Evolutionary conservation across 1,140 invertebrate genomes (phyloP).

Genomic region (Calosoma granatense): DNA sequence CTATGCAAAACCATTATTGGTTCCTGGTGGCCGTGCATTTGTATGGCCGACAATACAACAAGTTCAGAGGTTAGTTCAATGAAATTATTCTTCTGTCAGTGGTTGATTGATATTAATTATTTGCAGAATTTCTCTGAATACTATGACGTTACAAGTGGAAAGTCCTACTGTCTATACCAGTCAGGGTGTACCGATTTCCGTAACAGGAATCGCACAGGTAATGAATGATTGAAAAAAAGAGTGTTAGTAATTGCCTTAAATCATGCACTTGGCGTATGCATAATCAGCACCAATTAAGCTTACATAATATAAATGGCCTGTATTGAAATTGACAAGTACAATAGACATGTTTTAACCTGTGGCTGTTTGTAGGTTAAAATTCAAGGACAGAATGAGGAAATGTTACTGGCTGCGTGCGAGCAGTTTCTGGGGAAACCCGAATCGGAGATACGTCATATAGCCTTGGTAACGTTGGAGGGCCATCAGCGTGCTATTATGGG

Average conservation of each 20-base stretch:
- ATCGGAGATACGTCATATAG: conserved; percentile 84
- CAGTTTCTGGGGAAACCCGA: conserved; percentile 92
- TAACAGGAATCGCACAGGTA: conserved; percentile 94
- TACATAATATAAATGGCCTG: no score
- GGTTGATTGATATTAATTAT: conserved; percentile 17
- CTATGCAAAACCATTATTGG: conserved; percentile 79
- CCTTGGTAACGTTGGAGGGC: conserved; percentile 90
- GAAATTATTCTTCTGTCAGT: background rate
- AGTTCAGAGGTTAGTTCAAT: conserved; percentile 71
- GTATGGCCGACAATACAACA: conserved; percentile 92
- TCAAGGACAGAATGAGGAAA: conserved; percentile 94
- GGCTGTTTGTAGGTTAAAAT: conserved; percentile 92
- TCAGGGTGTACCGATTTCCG: conserved; percentile 93
- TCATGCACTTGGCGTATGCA: no score
- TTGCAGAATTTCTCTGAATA: conserved; percentile 84
- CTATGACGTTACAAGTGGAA: conserved; percentile 90
- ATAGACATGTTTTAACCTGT: no score
- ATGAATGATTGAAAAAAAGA: no score
- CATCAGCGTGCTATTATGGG: conserved; percentile 98
- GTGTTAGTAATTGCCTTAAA: no score
- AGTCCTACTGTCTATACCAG: conserved; percentile 90
- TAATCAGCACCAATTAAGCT: no score
- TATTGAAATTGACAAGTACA: no score
- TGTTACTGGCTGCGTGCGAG: conserved; percentile 92
- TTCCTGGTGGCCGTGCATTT: conserved; percentile 92